A percentile compares a stretch with the other conserved stretches of the same genome.
Evolutionary conservation across 2,113 vertebrate species (phyloP).

Genomic region (Hippocampus comes): DNA sequence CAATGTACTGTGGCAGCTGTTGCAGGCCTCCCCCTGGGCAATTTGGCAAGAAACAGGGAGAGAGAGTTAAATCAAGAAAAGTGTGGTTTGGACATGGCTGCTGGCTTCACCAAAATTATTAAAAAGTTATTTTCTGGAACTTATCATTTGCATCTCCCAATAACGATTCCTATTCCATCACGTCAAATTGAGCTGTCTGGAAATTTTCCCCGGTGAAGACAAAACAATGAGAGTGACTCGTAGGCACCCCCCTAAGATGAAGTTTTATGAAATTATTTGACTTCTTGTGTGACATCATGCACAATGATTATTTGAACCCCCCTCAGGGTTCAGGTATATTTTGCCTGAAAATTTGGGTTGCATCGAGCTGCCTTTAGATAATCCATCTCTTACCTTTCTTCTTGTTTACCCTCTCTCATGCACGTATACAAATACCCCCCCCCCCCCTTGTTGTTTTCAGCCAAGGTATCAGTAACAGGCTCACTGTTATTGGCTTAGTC

Average conservation of each 20-base stretch:
- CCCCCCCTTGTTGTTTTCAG: slow-evolving; percentile 5
- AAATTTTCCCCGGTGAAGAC: too few species aligned
- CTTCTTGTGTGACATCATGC: background rate
- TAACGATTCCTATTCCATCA: too few species aligned
- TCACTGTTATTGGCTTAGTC: slow-evolving; percentile 42
- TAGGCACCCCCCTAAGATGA: background rate
- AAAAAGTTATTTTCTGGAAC: too few species aligned
- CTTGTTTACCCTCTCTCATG: background rate
- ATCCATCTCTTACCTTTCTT: background rate
- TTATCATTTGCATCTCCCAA: too few species aligned
- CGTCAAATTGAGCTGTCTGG: too few species aligned
- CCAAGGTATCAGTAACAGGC: slow-evolving; percentile 28
- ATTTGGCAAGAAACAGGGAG: too few species aligned
- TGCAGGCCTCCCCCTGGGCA: too few species aligned
- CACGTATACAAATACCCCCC: background rate
- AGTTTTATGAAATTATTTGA: background rate
- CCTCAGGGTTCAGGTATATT: background rate
- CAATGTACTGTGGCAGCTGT: too few species aligned
- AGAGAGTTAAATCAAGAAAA: too few species aligned
- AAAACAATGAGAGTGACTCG: background rate
- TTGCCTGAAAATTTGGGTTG: background rate
- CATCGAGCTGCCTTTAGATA: background rate
- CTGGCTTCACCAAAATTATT: too few species aligned
- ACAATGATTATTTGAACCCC: background rate
- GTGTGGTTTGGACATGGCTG: too few species aligned